phyloP scores from a whole-genome alignment of 53 echinoderm and acorn worm genomes.

The Patiria pectinifera region DNA sequence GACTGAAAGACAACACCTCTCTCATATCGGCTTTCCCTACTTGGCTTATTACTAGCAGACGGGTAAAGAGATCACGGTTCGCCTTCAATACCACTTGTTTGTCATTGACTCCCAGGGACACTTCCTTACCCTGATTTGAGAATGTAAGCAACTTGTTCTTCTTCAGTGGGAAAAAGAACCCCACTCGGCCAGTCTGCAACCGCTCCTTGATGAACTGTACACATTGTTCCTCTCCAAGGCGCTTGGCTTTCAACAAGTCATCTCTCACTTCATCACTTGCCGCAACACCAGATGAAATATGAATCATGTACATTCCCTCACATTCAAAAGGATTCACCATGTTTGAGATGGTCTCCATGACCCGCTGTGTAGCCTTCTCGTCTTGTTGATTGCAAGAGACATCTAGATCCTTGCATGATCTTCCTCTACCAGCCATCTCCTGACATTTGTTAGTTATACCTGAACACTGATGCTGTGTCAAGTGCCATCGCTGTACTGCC shows the following conservation, averaged over 20 bases:
- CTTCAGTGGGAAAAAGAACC: slow-evolving; percentile 5
- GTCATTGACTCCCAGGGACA: background rate
- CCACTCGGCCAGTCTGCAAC: background rate
- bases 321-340: slow-evolving; percentile 19
- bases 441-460: too few relatives aligned
- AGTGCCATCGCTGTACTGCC: too few relatives aligned
- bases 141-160: slow-evolving; percentile 18
- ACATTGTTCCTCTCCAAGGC: background rate
- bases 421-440: background rate
- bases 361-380: background rate
- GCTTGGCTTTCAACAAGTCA: background rate
- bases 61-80: slow-evolving; percentile 15
- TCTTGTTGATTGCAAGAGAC: background rate
- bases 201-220: background rate
- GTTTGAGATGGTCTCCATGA: slow-evolving; percentile 13
- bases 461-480: too few relatives aligned
- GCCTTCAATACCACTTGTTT: slow-evolving; percentile 24
- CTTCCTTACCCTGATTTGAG: background rate
- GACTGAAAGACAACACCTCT: background rate
- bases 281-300: slow-evolving; percentile 19
- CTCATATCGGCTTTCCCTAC: background rate
- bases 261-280: background rate
- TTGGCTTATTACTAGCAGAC: background rate
- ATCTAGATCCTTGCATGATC: slow-evolving; percentile 6
- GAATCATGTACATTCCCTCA: background rate